These are phyloP conservation scores for Antheraea yamamai DNA, from an alignment of 2,888 invertebrate genomes.

Conservation along the genomic window DNA sequence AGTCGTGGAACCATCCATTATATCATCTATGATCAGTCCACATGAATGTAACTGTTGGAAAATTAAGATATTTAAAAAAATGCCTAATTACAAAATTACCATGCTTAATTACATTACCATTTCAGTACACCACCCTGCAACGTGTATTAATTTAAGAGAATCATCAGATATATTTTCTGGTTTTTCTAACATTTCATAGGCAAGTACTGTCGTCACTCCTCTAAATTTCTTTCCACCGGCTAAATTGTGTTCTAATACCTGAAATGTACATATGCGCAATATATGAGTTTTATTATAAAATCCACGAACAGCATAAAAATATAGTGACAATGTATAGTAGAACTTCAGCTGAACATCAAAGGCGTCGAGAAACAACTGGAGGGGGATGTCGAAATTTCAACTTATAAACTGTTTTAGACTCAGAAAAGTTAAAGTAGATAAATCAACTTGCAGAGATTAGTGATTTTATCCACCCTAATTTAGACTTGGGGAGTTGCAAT, in stretches of 20 bases:
- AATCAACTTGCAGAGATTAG: too few species aligned
- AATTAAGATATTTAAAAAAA: neutral
- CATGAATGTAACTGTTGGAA: conserved; percentile 90
- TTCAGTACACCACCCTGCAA: conserved; percentile 96
- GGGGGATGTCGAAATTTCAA: too few species aligned
- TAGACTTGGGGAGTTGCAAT: too few species aligned
- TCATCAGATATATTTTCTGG: conserved; percentile 85
- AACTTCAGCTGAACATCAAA: too few species aligned
- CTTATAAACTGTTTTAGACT: too few species aligned
- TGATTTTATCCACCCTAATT: too few species aligned
- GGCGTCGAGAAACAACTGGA: too few species aligned
- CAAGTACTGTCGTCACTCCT: conserved; percentile 85
- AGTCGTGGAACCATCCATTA: conserved; percentile 92
- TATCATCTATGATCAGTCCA: conserved; percentile 93
- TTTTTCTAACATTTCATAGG: conserved; percentile 86
- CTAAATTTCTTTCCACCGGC: conserved; percentile 92
- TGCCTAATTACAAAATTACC: too few species aligned
- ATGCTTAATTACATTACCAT: conserved; percentile 83
- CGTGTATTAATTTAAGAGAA: conserved; percentile 86
- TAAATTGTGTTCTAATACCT: conserved; percentile 94
- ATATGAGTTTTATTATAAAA: too few species aligned
- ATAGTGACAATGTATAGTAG: too few species aligned
- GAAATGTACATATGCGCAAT: neutral
- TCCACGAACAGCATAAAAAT: too few species aligned
- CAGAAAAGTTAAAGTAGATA: too few species aligned